phyloP scores from a whole-genome alignment of 2,888 invertebrate genomes.

The Drosophila greeni region DNA sequence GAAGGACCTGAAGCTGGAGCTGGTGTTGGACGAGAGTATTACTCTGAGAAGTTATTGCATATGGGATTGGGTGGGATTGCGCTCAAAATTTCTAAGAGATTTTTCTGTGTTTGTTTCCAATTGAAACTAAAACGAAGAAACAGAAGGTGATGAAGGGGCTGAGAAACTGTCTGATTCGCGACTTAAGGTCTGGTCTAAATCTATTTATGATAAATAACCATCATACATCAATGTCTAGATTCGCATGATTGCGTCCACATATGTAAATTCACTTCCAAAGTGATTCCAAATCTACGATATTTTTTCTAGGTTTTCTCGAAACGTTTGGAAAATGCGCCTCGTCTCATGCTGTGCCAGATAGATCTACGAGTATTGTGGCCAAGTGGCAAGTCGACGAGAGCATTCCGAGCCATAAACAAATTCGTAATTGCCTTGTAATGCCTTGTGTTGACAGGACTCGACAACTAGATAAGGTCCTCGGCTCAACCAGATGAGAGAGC shows the following conservation, averaged over 20 bases:
- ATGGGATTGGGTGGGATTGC: not conserved
- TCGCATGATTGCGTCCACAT: not conserved
- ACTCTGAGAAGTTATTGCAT: slow-evolving; percentile 14
- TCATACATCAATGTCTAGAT: too few species aligned
- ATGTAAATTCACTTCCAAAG: slow-evolving; percentile 7
- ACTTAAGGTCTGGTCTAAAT: too few species aligned
- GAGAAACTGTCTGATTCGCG: too few species aligned
- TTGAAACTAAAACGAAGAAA: too few species aligned
- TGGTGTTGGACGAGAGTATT: not conserved
- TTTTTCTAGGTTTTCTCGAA: not conserved
- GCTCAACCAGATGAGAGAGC: slow-evolving; percentile 23
- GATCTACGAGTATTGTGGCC: slow-evolving; percentile 31
- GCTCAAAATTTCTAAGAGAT: not conserved
- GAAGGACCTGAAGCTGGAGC: not conserved
- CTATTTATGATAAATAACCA: too few species aligned
- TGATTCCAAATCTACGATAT: slow-evolving; percentile 4
- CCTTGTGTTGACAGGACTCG: slow-evolving; percentile 71
- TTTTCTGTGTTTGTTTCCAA: too few species aligned
- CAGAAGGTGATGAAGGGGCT: too few species aligned
- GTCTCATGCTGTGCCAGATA: slow-evolving; percentile 6
- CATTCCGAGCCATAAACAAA: slow-evolving; percentile 66
- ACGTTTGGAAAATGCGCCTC: not conserved
- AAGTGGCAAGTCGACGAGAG: slow-evolving; percentile 35
- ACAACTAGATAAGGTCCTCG: slow-evolving; percentile 62
- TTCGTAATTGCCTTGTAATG: slow-evolving; percentile 74